A percentile compares a stretch with the other conserved stretches of the same genome.
phyloP scores from a whole-genome alignment of 2,797 vertebrate genomes.

The Brachyalestes nurse region DNA sequence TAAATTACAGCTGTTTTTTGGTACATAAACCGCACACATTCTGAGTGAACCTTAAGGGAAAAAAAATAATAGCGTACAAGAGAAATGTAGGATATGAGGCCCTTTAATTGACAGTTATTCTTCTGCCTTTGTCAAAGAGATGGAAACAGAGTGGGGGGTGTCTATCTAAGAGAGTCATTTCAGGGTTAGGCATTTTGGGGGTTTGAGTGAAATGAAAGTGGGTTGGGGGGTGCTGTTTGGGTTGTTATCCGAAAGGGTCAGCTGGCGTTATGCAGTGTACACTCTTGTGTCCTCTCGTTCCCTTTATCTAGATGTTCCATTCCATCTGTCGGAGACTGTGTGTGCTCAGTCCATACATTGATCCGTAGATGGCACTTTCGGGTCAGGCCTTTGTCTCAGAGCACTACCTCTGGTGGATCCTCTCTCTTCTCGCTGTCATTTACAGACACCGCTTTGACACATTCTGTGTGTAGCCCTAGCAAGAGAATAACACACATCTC shows the following conservation, averaged over 20 bases:
- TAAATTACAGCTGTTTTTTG: not conserved
- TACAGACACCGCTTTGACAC: constrained; percentile 75
- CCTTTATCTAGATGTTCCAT: constrained; percentile 43
- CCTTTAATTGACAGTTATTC: constrained; percentile 76
- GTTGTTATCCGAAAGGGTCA: constrained; percentile 67
- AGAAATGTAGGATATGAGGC: not conserved
- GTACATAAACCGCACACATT: not conserved
- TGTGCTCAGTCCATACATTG: constrained; percentile 70
- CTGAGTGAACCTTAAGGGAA: not conserved
- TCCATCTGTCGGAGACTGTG: constrained; percentile 49
- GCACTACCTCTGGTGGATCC: constrained; percentile 67
- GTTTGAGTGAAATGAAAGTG: constrained; percentile 36
- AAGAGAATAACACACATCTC: constrained; percentile 75
- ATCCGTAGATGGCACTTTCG: constrained; percentile 72
- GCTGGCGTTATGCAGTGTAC: constrained; percentile 61
- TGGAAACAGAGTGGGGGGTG: constrained; percentile 49
- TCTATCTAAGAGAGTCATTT: constrained; percentile 57
- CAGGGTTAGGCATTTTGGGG: constrained; percentile 48
- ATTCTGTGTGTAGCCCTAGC: constrained; percentile 69
- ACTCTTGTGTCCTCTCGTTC: constrained; percentile 35
- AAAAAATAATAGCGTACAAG: not conserved
- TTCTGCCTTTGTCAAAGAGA: constrained; percentile 76
- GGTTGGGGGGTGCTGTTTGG: constrained; percentile 57
- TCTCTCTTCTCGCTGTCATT: constrained; percentile 75
- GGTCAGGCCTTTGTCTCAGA: constrained; percentile 76